phyloP scores from a whole-genome alignment of 2,113 vertebrate species.

The Oenanthe oenanthe region DNA sequence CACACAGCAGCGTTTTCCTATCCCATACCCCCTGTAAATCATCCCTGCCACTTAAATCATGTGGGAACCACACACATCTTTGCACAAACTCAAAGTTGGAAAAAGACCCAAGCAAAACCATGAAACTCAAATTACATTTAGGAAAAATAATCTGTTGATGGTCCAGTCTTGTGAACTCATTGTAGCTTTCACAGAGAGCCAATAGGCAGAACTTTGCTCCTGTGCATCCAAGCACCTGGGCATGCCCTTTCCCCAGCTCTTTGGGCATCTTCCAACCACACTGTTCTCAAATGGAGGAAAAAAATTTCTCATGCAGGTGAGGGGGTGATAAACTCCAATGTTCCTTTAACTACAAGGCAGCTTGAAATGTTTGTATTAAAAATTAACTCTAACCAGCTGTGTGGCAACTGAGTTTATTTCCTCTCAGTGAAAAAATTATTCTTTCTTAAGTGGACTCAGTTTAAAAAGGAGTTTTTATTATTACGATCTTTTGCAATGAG shows the following conservation, averaged over 20 bases:
- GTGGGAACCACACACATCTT: neutral
- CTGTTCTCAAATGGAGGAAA: neutral
- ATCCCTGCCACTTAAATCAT: neutral
- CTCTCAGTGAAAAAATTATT: neutral
- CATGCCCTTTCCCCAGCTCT: neutral
- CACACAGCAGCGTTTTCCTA: neutral
- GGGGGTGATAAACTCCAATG: neutral
- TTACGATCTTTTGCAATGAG: neutral
- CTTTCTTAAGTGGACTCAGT: neutral
- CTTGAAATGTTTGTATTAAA: neutral
- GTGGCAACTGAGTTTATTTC: neutral
- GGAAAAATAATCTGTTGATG: neutral
- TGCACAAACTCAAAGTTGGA: neutral
- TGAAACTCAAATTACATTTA: neutral
- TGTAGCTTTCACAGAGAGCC: neutral
- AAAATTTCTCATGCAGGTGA: neutral
- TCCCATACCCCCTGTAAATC: fast-evolving
- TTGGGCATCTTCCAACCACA: neutral
- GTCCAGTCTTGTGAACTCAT: neutral
- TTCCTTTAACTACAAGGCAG: neutral
- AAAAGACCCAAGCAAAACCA: neutral
- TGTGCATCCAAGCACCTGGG: fast-evolving
- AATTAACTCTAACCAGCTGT: neutral
- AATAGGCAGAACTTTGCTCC: neutral
- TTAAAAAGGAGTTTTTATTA: neutral